Percentiles rank a stretch among this genome's conserved stretches.
phyloP scores from a whole-genome alignment of 2,888 invertebrate genomes.

The Agrotis ipsilon region DNA sequence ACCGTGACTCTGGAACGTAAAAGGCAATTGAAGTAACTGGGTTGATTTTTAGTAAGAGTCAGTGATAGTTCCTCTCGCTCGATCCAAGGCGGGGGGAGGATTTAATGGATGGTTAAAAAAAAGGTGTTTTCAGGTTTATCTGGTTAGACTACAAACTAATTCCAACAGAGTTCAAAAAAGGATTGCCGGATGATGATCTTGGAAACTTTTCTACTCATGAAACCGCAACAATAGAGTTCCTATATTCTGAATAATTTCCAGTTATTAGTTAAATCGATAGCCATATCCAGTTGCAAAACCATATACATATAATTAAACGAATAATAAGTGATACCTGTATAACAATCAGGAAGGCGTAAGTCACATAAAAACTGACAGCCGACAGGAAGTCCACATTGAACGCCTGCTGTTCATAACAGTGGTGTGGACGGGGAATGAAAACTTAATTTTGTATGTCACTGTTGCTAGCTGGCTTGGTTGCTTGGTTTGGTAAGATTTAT shows the following conservation, averaged over 20 bases:
- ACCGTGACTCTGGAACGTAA: too few species aligned
- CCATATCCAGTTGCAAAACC: slow-evolving; percentile 57
- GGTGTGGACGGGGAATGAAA: slow-evolving; percentile 46
- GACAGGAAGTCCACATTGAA: slow-evolving; percentile 58
- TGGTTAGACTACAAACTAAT: background rate
- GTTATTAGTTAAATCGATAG: slow-evolving; percentile 42
- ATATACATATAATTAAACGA: slow-evolving; percentile 51
- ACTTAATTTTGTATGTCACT: slow-evolving; percentile 49
- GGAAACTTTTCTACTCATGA: slow-evolving; percentile 15
- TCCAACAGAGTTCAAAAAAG: background rate
- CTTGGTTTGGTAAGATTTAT: background rate
- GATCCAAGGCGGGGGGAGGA: too few species aligned
- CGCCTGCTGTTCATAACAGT: slow-evolving; percentile 46
- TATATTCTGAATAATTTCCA: slow-evolving; percentile 43
- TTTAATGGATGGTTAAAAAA: too few species aligned
- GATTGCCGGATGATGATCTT: background rate
- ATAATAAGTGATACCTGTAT: slow-evolving; percentile 53
- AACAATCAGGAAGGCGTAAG: slow-evolving; percentile 61
- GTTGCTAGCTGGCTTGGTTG: slow-evolving; percentile 38
- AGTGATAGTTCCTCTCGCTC: too few species aligned
- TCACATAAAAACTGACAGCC: slow-evolving; percentile 57
- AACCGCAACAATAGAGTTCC: slow-evolving; percentile 30
- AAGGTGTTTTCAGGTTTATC: background rate
- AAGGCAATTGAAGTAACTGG: too few species aligned
- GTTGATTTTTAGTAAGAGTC: too few species aligned